These are phyloP conservation scores for Aporophyla nigra DNA, from an alignment of 2,888 invertebrate genomes.

Conservation along the genomic window DNA sequence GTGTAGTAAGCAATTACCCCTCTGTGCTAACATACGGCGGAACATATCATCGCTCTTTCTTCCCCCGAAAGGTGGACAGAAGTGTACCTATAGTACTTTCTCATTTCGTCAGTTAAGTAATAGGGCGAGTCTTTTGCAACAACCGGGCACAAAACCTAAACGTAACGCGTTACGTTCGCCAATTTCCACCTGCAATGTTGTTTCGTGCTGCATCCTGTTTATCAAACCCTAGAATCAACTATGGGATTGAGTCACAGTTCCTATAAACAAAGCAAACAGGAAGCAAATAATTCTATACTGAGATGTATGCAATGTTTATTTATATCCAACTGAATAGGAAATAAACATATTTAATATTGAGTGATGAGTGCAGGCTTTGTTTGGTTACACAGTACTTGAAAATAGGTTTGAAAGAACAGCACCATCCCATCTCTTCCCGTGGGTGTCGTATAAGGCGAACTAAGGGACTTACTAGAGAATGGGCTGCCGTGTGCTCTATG, in stretches of 20 bases:
- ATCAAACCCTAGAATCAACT: constrained; percentile 32
- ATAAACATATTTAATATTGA: constrained; percentile 23
- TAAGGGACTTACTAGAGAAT: too few species aligned
- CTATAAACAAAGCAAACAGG: constrained; percentile 34
- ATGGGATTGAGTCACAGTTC: constrained; percentile 31
- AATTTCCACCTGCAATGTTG: constrained; percentile 13
- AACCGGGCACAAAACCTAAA: too few species aligned
- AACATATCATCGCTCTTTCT: too few species aligned
- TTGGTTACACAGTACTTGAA: neutral
- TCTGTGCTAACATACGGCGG: neutral
- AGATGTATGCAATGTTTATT: constrained; percentile 38
- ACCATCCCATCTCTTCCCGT: too few species aligned
- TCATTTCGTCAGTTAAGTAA: too few species aligned
- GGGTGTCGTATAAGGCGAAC: too few species aligned
- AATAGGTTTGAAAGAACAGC: neutral
- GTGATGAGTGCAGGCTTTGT: neutral
- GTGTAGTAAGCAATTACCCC: too few species aligned
- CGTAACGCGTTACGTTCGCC: too few species aligned
- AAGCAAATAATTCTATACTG: constrained; percentile 31
- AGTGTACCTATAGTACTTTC: too few species aligned
- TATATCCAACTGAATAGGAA: constrained; percentile 11
- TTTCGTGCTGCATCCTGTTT: constrained; percentile 42
- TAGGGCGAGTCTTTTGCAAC: too few species aligned
- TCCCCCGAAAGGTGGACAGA: too few species aligned
- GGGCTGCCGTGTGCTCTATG: too few species aligned